Percentiles rank a stretch among this genome's conserved stretches.
Evolutionary conservation across 2,888 invertebrate genomes (phyloP).

Genomic region (Drepana falcataria): DNA sequence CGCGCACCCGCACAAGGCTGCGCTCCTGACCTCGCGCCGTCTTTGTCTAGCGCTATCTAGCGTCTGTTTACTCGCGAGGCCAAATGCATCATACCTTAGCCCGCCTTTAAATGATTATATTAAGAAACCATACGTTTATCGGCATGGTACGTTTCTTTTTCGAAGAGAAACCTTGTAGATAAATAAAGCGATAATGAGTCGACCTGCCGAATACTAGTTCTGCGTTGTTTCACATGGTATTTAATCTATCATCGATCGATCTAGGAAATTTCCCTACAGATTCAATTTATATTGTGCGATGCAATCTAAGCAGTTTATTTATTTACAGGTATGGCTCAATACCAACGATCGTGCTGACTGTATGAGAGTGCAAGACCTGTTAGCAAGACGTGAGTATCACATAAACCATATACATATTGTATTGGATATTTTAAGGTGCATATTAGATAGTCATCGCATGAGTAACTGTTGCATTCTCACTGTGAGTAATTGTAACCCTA

Average conservation of each 20-base stretch:
- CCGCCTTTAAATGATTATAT: slow-evolving; percentile 47
- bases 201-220: slow-evolving; percentile 14
- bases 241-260: too few relatives aligned
- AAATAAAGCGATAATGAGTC: slow-evolving; percentile 42
- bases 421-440: background rate
- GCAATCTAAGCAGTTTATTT: slow-evolving; percentile 2
- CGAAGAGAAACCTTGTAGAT: slow-evolving; percentile 48
- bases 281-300: background rate
- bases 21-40: slow-evolving; percentile 77
- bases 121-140: slow-evolving; percentile 53
- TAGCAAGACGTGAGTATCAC: slow-evolving; percentile 56
- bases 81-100: slow-evolving; percentile 74
- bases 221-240: background rate
- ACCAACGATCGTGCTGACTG: slow-evolving; percentile 49
- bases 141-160: slow-evolving; percentile 39
- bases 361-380: slow-evolving; percentile 45
- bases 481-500: background rate
- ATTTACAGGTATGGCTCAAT: slow-evolving; percentile 7
- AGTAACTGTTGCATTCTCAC: background rate
- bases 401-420: background rate
- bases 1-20: slow-evolving; percentile 75
- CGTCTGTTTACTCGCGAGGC: slow-evolving; percentile 75
- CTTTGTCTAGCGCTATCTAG: slow-evolving; percentile 77
- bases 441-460: background rate
- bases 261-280: too few relatives aligned